Evolutionary conservation across 2,113 vertebrate genomes (phyloP), one percentile per base, ranked within the genome.

Genomic region (Phalacrocorax aristotelis): DNA sequence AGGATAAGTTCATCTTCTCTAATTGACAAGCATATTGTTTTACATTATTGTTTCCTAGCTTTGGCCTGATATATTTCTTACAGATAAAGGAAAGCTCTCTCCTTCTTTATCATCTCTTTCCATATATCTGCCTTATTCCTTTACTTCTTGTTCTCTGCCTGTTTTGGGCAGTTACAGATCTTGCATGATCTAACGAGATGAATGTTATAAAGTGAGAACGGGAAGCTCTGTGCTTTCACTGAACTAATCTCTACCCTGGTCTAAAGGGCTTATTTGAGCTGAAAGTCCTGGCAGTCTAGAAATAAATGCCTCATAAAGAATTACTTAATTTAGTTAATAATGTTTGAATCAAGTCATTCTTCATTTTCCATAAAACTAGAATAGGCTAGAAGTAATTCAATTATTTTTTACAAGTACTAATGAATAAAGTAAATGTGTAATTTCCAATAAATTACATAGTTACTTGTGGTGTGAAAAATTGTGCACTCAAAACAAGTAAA

Each of bases 101-200:
- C 11, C 27, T 83, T 62, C 32, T 55, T 22, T 51, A 9, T 57
- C 36, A 9, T 57, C 36, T 80, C 49, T 78, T 80, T 69, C 55
- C 38, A 49, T 52, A 32, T 36, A 9, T 51, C n/a, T 76, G 34
- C 17, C 23, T 61, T 71, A 65, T 72, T 64, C 49, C 75, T 80
- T 71, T 65, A 76, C 48, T 76, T 84, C 83, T 62, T 79, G 30
- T 70, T 66, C 32, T 79, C 83, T 70, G 7, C 7, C 46, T 81
- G 21, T 72, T 86, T 52, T 21, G 80, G 44, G 27, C n/a, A 96
- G 32, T 66, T 52, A 62, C 5, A 71, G 62, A 66, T 93, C 79
- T 90, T 95, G 91, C 90, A 87, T 60, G 75, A 97, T 94, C 93
- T 97, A 97, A 97, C 98, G 94, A 98, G 94, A 98, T 97, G 94